These are phyloP conservation scores for Uria lomvia DNA, from an alignment of 2,113 vertebrate species.

Conservation along the genomic window DNA sequence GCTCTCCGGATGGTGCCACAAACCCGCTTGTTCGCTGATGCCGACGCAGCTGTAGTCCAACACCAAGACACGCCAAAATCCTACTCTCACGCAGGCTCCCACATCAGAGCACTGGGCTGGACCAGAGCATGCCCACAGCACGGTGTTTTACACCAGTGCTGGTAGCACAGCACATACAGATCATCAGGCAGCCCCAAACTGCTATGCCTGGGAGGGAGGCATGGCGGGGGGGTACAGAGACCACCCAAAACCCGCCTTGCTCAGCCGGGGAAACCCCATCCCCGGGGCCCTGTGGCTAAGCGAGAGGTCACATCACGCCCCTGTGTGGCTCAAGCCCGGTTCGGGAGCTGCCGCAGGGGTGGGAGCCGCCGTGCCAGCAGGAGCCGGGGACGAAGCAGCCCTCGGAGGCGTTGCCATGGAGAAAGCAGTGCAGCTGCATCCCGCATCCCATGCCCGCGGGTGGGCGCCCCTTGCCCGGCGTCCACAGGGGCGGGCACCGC, in stretches of 20 bases:
- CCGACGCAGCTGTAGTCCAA: not conserved
- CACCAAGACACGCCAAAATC: not conserved
- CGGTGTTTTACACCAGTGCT: not conserved
- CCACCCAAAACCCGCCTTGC: not conserved
- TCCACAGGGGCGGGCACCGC: not conserved
- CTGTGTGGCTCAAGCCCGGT: not conserved
- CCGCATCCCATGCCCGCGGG: conserved; percentile 27
- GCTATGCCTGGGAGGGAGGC: not conserved
- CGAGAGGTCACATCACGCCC: not conserved
- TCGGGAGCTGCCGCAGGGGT: not conserved
- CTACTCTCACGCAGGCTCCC: not conserved
- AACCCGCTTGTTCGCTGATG: not conserved
- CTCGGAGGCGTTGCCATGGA: conserved; percentile 45
- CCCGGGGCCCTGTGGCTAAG: not conserved
- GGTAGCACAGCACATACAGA: accelerated
- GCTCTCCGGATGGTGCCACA: not conserved
- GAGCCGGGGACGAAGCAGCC: conserved; percentile 3
- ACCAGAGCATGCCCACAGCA: not conserved
- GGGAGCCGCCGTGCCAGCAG: conserved; percentile 4
- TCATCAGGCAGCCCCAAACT: not conserved
- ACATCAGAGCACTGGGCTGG: not conserved
- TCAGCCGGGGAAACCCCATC: not conserved
- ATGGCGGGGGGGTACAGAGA: not conserved
- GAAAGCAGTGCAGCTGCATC: conserved; percentile 40
- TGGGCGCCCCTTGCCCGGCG: conserved; percentile 16